Conservation (phyloP, 2,888 invertebrate species). For the Patella ulyssiponensis region DNA sequence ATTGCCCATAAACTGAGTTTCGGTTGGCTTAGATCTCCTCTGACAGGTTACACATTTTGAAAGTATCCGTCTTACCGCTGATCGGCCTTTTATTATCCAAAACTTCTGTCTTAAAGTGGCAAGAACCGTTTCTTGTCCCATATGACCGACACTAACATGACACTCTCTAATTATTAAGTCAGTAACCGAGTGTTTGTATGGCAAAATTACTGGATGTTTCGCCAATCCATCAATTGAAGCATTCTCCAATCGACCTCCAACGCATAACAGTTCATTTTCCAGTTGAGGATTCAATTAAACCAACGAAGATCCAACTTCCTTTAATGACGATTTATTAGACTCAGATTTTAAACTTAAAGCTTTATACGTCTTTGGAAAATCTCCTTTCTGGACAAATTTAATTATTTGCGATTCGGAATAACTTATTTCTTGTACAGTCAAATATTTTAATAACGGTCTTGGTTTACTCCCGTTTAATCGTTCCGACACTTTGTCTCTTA, state of each 20-base stretch:
- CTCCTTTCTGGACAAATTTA: not conserved
- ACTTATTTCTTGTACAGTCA: not conserved
- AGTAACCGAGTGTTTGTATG: not conserved
- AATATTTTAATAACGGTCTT: not conserved
- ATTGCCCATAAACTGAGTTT: conserved; percentile 33
- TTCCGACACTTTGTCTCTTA: not conserved
- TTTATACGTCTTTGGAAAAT: not conserved
- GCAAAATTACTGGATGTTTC: conserved; percentile 4
- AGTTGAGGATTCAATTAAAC: not conserved
- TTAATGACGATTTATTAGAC: not conserved
- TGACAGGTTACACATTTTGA: conserved; percentile 2
- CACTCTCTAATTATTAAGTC: not conserved
- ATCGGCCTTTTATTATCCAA: conserved; percentile 2
- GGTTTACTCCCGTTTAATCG: not conserved
- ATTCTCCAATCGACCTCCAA: not conserved
- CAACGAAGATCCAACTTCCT: not conserved
- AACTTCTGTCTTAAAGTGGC: not conserved
- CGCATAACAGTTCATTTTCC: not conserved
- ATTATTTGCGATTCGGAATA: not conserved
- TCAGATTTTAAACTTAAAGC: conserved; percentile 4
- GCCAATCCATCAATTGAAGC: not conserved
- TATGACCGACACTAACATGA: conserved; percentile 1
- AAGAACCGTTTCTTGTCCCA: not conserved
- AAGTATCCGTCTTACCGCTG: not conserved
- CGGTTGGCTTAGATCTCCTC: not conserved